Evolutionary conservation across 2,888 invertebrate species (phyloP).

Genomic region (Cantharis flavilabris): DNA sequence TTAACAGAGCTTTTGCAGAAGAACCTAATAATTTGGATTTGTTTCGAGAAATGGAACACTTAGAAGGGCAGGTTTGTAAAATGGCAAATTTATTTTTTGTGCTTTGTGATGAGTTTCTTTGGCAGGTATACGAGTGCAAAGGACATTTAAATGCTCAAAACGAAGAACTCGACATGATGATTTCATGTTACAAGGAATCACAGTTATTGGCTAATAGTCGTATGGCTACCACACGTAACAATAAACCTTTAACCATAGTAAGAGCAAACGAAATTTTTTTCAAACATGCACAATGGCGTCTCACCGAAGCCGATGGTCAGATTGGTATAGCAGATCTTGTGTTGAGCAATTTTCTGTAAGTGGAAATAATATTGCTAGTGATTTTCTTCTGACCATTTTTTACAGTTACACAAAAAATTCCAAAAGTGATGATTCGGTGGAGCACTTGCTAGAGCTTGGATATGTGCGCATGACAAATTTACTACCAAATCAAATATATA

Average conservation of each 20-base stretch:
- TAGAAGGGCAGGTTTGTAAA: slow-evolving; percentile 67
- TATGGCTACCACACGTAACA: slow-evolving; percentile 66
- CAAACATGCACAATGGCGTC: slow-evolving; percentile 96
- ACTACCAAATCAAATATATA: slow-evolving; percentile 91
- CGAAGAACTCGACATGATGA: slow-evolving; percentile 94
- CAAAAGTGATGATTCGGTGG: slow-evolving; percentile 95
- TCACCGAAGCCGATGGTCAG: slow-evolving; percentile 97
- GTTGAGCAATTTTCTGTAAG: slow-evolving; percentile 90
- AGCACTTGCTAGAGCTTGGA: slow-evolving; percentile 94
- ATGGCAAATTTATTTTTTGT: neutral
- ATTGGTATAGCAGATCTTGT: slow-evolving; percentile 96
- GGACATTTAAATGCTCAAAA: slow-evolving; percentile 84
- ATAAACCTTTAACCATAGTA: slow-evolving; percentile 77
- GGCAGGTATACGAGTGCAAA: slow-evolving; percentile 84
- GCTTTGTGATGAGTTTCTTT: neutral
- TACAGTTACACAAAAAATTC: slow-evolving; percentile 91
- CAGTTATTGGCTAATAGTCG: slow-evolving; percentile 65
- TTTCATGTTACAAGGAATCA: slow-evolving; percentile 88
- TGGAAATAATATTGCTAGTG: slow-evolving; percentile 23
- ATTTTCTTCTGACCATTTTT: slow-evolving; percentile 17
- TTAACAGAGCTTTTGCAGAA: slow-evolving; percentile 79
- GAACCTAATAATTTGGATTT: slow-evolving; percentile 65
- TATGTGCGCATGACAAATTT: slow-evolving; percentile 95
- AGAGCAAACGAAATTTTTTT: slow-evolving; percentile 95
- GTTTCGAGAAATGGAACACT: slow-evolving; percentile 69